A percentile compares a stretch with the other conserved stretches of the same genome.
These are phyloP conservation scores for Mystacornis crossleyi DNA, from an alignment of 2,113 vertebrate species.

Conservation along the genomic window DNA sequence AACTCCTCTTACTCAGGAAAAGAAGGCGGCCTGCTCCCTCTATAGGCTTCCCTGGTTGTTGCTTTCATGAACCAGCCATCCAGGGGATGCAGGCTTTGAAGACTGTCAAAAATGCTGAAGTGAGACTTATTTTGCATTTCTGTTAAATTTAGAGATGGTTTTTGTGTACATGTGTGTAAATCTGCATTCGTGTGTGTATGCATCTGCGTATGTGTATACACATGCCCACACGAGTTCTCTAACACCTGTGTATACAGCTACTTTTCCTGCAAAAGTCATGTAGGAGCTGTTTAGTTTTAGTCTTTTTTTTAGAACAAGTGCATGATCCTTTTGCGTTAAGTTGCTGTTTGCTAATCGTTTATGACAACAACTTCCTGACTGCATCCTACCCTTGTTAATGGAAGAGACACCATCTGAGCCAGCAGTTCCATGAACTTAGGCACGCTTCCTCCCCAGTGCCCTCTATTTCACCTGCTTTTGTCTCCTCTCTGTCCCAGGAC, in stretches of 20 bases:
- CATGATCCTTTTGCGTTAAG: neutral
- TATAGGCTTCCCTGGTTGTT: constrained; percentile 2
- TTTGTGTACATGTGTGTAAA: neutral
- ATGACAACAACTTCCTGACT: neutral
- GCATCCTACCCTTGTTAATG: neutral
- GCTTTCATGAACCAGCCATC: neutral
- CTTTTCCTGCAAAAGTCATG: neutral
- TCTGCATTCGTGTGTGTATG: neutral
- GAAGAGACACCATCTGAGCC: neutral
- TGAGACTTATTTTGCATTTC: neutral
- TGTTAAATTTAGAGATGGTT: neutral
- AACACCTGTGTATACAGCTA: neutral
- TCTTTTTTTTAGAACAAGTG: neutral
- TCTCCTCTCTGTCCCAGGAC: neutral
- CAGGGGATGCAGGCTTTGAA: neutral
- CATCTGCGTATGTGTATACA: fast-evolving
- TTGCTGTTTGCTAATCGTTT: neutral
- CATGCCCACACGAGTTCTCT: neutral
- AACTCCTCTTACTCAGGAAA: neutral
- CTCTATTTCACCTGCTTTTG: neutral
- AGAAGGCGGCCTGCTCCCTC: constrained; percentile 32
- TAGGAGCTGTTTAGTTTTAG: neutral
- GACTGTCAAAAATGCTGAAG: neutral
- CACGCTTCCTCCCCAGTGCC: fast-evolving
- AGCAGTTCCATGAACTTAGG: neutral